Evolutionary conservation across 2,888 invertebrate species (phyloP).

Genomic region (Eupithecia tripunctaria): DNA sequence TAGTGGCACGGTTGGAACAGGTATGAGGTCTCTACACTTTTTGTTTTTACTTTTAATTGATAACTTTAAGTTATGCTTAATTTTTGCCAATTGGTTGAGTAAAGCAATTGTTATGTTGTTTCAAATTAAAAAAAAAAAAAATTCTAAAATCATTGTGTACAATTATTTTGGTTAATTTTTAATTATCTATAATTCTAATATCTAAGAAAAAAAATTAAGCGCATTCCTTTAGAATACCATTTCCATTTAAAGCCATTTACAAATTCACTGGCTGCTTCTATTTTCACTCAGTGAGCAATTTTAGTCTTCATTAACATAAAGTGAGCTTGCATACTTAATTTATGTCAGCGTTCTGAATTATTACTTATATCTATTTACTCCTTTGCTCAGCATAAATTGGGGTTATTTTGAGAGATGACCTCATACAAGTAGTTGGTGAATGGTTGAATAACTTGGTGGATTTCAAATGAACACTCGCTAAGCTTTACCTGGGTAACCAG

Average conservation of each 20-base stretch:
- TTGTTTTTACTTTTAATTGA: too few relatives aligned
- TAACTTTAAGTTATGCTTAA: too few relatives aligned
- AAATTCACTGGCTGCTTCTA: conserved; percentile 11
- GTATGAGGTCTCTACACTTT: too few relatives aligned
- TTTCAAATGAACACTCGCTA: background rate
- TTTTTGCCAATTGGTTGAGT: too few relatives aligned
- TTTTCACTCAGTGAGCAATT: conserved; percentile 16
- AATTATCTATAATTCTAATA: background rate
- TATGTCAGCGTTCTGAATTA: conserved; percentile 9
- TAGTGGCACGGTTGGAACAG: too few relatives aligned
- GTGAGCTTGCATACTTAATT: conserved; percentile 14
- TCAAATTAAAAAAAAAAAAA: too few relatives aligned
- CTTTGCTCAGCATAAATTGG: conserved; percentile 15
- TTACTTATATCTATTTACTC: conserved; percentile 11
- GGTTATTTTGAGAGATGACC: conserved; percentile 6
- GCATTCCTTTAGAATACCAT: background rate
- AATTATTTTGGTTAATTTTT: background rate
- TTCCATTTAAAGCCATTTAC: background rate
- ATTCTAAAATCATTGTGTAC: too few relatives aligned
- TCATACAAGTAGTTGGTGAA: background rate
- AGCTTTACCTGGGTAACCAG: background rate
- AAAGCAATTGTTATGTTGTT: too few relatives aligned
- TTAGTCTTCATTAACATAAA: conserved; percentile 15
- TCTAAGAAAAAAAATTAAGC: background rate
- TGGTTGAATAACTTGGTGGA: background rate